Conservation (phyloP, 2,797 vertebrate genomes). For the Chiloscyllium punctatum region DNA sequence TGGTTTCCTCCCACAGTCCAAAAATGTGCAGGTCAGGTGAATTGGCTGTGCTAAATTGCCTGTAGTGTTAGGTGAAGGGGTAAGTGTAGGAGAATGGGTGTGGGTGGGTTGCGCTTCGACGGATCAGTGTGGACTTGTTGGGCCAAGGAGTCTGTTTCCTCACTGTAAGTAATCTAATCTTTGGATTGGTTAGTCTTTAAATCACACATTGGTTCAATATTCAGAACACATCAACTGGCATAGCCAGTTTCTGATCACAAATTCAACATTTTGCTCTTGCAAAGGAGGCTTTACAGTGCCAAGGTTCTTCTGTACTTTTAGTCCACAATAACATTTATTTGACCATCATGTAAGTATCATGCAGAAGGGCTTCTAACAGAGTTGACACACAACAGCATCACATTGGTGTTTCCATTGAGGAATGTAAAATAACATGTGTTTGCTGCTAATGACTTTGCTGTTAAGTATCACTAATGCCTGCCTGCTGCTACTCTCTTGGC, state of each 20-base stretch:
- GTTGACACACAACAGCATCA: not conserved
- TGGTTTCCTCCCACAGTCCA: no score
- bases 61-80: no score
- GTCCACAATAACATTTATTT: not conserved
- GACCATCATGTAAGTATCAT: not conserved
- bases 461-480: not conserved
- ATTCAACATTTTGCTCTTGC: not conserved
- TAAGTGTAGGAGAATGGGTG: no score
- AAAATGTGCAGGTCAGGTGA: no score
- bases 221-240: not conserved
- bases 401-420: not conserved
- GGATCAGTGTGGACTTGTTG: no score
- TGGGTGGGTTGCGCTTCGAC: no score
- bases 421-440: slow-evolving; percentile 18
- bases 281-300: not conserved
- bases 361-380: not conserved
- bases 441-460: not conserved
- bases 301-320: not conserved
- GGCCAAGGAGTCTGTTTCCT: no score
- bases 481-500: not conserved
- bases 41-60: no score
- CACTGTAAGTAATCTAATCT: no score
- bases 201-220: not conserved
- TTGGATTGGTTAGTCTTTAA: not conserved
- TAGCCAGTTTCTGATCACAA: not conserved